Base-by-base conservation (phyloP, 64 coral and sea anemone species). In the Platygyra sinensis region DNA sequence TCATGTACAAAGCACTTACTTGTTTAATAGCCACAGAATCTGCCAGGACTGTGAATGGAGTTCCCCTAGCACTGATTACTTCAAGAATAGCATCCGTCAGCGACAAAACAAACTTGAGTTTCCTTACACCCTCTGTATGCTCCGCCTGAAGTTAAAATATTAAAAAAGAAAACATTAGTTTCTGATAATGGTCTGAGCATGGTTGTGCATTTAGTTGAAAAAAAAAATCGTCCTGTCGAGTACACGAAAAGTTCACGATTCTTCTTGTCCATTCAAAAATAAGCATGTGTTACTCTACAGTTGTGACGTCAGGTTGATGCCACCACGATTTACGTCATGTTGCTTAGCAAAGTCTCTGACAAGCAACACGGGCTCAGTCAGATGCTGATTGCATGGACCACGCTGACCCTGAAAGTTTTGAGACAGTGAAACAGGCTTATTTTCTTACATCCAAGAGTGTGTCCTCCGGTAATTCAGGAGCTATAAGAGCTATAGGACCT, bases 41-140 rank as follows among this genome's bases (percentile, higher is more conserved):
- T 28, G 89, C 92, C 4, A 98, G 85, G 12, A 93, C 89, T 77
- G 88, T 98, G 62, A 98, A 81, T 16, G 95, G 95, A 31, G 95
- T 78, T 64, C 92, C 89, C 19, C 95, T 76, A 12, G 95, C 78
- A 73, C 88, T 63, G 18, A 94, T 80, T 20, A 98, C 95, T 54
- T 94, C 95, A 79, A 91, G 71, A 82, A 98, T 98, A 78, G 95
- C 95, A 74, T 98, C 95, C 11, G 91, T 78, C 72, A 98, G 71
- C 1, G 86, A 94, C 33, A 94, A 61, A 18, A 93, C 95, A 29
- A 98, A 72, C 31, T 91, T 89, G 20, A 98, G 67, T 52, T 98
- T 98, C 65, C 89, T 94, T 25, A 98, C 91, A 28, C 95, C 95
- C 32, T 98, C 95, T 0, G 95, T 98, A 54, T 98, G 95, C 71